Evolutionary conservation across 2,797 vertebrate species (phyloP).

Genomic region (Ambastaia sidthimunki): DNA sequence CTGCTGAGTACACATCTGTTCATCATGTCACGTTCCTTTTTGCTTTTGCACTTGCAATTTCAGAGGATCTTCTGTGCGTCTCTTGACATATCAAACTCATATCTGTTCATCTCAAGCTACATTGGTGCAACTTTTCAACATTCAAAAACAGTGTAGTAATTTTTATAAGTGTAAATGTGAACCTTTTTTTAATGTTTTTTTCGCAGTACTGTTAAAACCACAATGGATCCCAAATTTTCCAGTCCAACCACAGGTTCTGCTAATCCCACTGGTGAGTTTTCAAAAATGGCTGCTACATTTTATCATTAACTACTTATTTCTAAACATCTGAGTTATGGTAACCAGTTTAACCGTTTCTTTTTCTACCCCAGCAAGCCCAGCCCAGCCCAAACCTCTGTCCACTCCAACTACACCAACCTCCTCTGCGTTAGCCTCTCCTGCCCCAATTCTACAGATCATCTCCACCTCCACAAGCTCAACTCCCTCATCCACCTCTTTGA

Average conservation of each 20-base stretch:
- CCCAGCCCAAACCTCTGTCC: constrained; percentile 59
- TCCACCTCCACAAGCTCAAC: constrained; percentile 69
- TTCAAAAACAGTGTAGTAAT: too few relatives aligned
- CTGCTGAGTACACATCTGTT: too few relatives aligned
- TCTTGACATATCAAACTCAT: too few relatives aligned
- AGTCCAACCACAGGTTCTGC: constrained; percentile 63
- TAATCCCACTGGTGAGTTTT: constrained; percentile 70
- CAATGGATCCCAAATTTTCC: constrained; percentile 73
- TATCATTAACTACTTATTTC: neutral
- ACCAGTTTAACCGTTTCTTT: neutral
- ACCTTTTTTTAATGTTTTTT: constrained; percentile 62
- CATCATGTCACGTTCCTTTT: too few relatives aligned
- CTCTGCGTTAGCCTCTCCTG: constrained; percentile 78
- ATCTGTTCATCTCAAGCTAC: too few relatives aligned
- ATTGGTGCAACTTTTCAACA: too few relatives aligned
- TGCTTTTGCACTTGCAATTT: too few relatives aligned
- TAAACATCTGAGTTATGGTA: neutral
- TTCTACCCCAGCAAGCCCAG: constrained; percentile 35
- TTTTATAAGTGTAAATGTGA: too few relatives aligned
- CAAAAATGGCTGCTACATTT: neutral
- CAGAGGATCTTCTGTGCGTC: too few relatives aligned
- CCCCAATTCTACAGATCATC: constrained; percentile 77
- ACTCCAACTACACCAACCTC: constrained; percentile 76
- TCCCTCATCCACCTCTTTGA: constrained; percentile 67
- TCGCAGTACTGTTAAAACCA: constrained; percentile 74